Conservation (phyloP, 2,797 vertebrate genomes). For the Sebastes itinus region DNA sequence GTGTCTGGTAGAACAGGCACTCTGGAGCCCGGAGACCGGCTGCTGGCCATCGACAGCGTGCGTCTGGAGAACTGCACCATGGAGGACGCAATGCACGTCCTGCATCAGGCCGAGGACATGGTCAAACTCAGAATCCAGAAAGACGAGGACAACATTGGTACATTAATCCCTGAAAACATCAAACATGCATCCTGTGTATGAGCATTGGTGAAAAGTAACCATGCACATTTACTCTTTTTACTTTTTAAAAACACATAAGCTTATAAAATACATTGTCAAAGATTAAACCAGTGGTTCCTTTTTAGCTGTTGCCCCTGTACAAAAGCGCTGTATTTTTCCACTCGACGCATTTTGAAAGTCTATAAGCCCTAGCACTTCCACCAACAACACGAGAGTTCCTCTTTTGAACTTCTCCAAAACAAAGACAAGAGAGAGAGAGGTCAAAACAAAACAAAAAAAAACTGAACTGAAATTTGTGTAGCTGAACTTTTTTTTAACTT, state of each 20-base stretch:
- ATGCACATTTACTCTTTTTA: neutral
- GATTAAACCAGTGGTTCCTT: neutral
- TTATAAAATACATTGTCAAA: neutral
- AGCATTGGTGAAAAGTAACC: neutral
- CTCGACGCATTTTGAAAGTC: neutral
- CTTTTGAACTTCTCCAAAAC: neutral
- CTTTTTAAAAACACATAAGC: neutral
- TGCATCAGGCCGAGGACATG: constrained; percentile 96
- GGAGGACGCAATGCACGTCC: constrained; percentile 95
- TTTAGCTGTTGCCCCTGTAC: neutral
- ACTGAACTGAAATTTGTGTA: neutral
- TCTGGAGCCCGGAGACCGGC: constrained; percentile 94
- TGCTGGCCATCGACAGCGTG: constrained; percentile 96
- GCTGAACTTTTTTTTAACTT: neutral
- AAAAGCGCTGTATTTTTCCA: neutral
- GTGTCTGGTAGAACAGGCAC: constrained; percentile 90
- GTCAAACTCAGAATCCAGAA: constrained; percentile 97
- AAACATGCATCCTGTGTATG: neutral
- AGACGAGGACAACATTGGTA: constrained; percentile 97
- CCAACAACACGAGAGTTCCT: neutral
- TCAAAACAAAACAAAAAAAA: neutral
- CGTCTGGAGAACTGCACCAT: constrained; percentile 96
- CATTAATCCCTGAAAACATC: neutral
- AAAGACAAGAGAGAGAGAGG: neutral
- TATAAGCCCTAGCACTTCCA: neutral